Evolutionary conservation across 92 coral and sea anemone species (phyloP), one percentile per base, ranked within the genome.

Genomic region (Virgularia gustaviana): DNA sequence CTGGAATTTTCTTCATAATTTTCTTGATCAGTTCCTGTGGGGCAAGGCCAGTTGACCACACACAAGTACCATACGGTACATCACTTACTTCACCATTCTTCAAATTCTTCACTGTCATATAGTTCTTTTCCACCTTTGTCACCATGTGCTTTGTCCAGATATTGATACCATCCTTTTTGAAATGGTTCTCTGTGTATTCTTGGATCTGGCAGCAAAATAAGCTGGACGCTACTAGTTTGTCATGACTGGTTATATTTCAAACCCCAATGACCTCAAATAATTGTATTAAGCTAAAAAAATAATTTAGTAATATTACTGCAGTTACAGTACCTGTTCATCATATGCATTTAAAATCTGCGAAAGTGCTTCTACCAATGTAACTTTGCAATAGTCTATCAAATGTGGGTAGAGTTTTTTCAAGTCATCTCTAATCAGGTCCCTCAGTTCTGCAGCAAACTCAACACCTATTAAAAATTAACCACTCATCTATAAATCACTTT

Each of bases 101-200:
- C 39, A 68, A 49, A 10, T 68, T 68, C 28, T 68, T 68, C 31
- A 68, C 61, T 10, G 75, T 68, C 19, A 68, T 61, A 68, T 32
- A 47, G 45, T 68, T 35, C 25, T 35, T 68, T 47, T 68, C 75
- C 32, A 68, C 75, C 23, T 68, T 68, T 30, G 75, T 68, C 9
- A 68, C 75, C 75, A 68, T 49, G 62, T 68, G 75, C 51, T 68
- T 68, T 0, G 75, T 68, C 75, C 75, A 68, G 51, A 68, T 68
- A 49, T 68, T 68, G 60, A 68, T 68, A 15, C 75, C 75, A 51
- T 68, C 75, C 36, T 49, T 68, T 49, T 68, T 68, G 25, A 68
- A 68, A 55, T 68, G 75, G 23, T 68, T 68, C 33, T 53, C 55
- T 33, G 75, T 68, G 24, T 68, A 68, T 32, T 68, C 75, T 47